Evolutionary conservation across 2,113 vertebrate genomes (phyloP).

Genomic region (Nothocercus julius): DNA sequence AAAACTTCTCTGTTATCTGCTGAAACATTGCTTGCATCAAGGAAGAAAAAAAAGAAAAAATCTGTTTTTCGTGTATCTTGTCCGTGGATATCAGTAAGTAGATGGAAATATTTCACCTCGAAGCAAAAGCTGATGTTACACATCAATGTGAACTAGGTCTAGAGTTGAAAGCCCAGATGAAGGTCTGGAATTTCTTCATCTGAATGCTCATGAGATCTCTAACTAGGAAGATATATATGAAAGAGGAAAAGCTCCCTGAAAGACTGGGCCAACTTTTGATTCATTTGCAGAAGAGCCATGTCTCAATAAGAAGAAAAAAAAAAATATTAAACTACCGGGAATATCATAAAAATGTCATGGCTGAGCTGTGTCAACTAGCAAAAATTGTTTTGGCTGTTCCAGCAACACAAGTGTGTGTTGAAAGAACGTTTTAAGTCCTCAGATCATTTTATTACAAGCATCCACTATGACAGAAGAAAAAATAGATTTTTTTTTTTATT

Average conservation of each 20-base stretch:
- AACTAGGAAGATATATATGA: neutral
- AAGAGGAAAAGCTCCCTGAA: neutral
- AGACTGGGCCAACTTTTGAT: conserved; percentile 1
- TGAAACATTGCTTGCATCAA: neutral
- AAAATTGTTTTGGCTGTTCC: neutral
- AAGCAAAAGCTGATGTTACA: neutral
- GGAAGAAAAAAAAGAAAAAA: neutral
- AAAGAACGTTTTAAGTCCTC: neutral
- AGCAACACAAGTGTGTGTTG: neutral
- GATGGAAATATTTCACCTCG: neutral
- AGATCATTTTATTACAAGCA: neutral
- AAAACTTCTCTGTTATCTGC: neutral
- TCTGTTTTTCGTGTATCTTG: neutral
- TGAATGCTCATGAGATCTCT: neutral
- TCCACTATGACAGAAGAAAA: neutral
- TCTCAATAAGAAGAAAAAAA: neutral
- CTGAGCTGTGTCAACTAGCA: neutral
- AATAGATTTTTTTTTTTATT: neutral
- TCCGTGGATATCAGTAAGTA: neutral
- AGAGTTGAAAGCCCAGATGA: conserved; percentile 6
- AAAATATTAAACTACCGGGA: neutral
- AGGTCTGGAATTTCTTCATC: neutral
- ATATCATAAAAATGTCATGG: neutral
- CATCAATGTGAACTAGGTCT: neutral
- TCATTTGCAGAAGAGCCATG: conserved; percentile 15